These are phyloP conservation scores for Tauraco hartlaubi DNA, from an alignment of 2,797 vertebrate species.

Conservation along the genomic window DNA sequence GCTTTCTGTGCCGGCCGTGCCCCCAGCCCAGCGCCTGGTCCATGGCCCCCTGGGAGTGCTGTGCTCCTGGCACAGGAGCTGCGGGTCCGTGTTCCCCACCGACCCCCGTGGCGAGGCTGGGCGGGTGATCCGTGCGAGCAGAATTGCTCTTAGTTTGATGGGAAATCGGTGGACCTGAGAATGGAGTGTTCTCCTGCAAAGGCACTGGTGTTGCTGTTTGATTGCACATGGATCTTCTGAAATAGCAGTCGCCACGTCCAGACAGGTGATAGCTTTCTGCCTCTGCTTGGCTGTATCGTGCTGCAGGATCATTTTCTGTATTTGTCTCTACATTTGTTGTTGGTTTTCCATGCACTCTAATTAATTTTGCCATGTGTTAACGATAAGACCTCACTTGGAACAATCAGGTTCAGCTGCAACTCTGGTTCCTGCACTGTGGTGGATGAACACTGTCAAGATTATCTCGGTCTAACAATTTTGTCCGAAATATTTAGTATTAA, in stretches of 20 bases:
- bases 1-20: background rate
- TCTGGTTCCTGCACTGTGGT: background rate
- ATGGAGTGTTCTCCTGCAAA: background rate
- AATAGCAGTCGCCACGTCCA: rapidly evolving
- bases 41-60: background rate
- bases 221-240: background rate
- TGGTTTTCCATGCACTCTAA: background rate
- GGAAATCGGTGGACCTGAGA: background rate
- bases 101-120: rapidly evolving
- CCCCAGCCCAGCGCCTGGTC: background rate
- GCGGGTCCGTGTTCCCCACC: background rate
- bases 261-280: rapidly evolving
- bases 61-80: background rate
- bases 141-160: background rate
- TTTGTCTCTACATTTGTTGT: background rate
- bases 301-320: background rate
- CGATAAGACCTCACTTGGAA: background rate
- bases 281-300: background rate
- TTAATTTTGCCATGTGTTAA: background rate
- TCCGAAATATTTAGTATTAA: background rate
- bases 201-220: too few relatives aligned
- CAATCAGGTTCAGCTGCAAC: background rate
- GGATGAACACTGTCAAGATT: background rate
- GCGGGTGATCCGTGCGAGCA: background rate
- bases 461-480: background rate